Evolutionary conservation across 1,140 invertebrate genomes (phyloP), one percentile per base, ranked within the genome.

Genomic region (Drosophila busckii): DNA sequence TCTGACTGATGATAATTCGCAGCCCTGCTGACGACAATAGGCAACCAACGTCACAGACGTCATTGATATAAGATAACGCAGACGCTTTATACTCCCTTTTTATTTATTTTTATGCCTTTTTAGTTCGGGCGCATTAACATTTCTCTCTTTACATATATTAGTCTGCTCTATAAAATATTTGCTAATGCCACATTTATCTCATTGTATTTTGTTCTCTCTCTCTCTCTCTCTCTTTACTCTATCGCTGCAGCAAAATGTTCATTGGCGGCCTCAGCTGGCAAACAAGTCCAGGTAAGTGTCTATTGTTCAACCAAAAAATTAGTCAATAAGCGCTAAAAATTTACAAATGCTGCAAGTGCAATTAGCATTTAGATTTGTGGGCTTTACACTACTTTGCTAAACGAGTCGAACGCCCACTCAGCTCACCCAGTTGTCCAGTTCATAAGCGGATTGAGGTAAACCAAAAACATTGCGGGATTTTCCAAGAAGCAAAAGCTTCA

Each of bases 201-300:
- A 61, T 87, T n/a, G n/a, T n/a, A n/a, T n/a, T n/a, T 29, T 26
- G 17, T 41, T 87, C 90, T 44, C 15, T 41, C 37, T 53, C 19
- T 25, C 20, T 53, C 23, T 45, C 19, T 28, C 4, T 28, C 9
- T 32, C 2, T 38, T 7, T 23, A 87, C n/a, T n/a, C n/a, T 92
- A 90, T 89, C 91, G 88, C 94, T 96, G 75, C 92, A 98, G 97
- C 91, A 99, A 99, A 95, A 99, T 99, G 97, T 99, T 99, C 92
- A 97, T 99, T 90, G 98, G 98, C 87, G 98, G 98, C 82, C 93
- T 99, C 83, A 98, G 96, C 90, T 99, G 97, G 97, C 97, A 99
- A 91, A 99, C 98, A 85, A 98, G 97, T 92, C 96, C 97, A 93
- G 97, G 96, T 98, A 93, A 93, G 93, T 84, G 19, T 58, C 45